Conservation (phyloP, 2,888 invertebrate species). For the Epinotia bilunana region DNA sequence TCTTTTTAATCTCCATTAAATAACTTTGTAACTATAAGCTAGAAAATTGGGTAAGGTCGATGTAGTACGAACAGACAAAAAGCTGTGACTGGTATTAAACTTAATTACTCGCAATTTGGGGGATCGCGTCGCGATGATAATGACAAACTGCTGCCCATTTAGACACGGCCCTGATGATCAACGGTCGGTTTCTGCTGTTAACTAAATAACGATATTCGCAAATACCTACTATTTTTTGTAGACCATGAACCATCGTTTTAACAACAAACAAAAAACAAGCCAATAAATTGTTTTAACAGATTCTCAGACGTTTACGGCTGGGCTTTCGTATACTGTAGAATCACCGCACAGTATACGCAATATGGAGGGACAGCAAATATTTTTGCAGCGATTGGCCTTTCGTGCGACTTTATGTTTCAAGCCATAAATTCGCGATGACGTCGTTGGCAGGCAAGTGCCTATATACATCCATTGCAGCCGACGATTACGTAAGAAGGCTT, state of each 20-base stretch:
- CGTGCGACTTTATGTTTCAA: conserved; percentile 33
- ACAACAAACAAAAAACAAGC: not conserved
- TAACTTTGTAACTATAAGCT: conserved; percentile 11
- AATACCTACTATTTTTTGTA: conserved; percentile 15
- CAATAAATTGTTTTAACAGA: conserved; percentile 13
- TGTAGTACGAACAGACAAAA: conserved; percentile 41
- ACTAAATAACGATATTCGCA: conserved; percentile 18
- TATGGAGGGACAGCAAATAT: conserved; percentile 18
- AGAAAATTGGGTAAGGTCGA: conserved; percentile 42
- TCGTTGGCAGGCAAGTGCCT: conserved; percentile 51
- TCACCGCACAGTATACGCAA: conserved; percentile 6
- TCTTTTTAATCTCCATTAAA: not conserved
- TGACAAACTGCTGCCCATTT: conserved; percentile 53
- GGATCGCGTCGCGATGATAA: conserved; percentile 55
- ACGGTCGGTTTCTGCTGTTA: conserved; percentile 27
- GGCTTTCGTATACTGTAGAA: conserved; percentile 4
- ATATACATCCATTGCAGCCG: conserved; percentile 60
- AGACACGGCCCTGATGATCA: conserved; percentile 49
- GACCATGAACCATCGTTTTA: conserved; percentile 4
- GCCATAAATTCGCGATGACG: conserved; percentile 47
- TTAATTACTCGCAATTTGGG: conserved; percentile 65
- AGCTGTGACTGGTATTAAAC: conserved; percentile 54
- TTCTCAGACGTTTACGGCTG: conserved; percentile 1
- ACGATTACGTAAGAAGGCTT: conserved; percentile 73
- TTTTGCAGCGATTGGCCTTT: conserved; percentile 32